Percentiles rank a stretch among this genome's conserved stretches.
phyloP scores from a whole-genome alignment of 2,113 vertebrate species.

The Mohoua ochrocephala region DNA sequence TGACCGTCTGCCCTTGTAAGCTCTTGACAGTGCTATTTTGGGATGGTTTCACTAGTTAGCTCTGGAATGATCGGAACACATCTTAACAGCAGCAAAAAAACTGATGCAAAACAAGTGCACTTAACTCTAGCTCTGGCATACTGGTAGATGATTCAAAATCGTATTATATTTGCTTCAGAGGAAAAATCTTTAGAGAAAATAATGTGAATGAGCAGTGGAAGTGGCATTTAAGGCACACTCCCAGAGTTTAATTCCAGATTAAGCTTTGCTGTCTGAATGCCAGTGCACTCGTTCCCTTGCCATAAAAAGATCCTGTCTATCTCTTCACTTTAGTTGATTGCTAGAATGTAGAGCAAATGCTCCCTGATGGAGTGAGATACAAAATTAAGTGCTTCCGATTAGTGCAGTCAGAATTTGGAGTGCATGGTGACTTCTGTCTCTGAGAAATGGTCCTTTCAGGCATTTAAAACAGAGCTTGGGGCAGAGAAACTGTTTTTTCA shows the following conservation, averaged over 20 bases:
- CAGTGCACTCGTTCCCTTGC: not conserved
- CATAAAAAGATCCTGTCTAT: constrained; percentile 5
- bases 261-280: constrained; percentile 21
- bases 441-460: not conserved
- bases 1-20: constrained; percentile 49
- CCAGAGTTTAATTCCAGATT: constrained; percentile 38
- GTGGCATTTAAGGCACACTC: not conserved
- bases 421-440: not conserved
- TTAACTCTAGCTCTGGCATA: not conserved
- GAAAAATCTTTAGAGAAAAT: not conserved
- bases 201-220: not conserved
- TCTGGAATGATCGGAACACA: constrained; percentile 30
- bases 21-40: constrained; percentile 50
- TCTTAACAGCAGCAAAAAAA: constrained; percentile 1
- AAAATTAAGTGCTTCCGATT: constrained; percentile 9
- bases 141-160: not conserved
- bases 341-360: constrained; percentile 4
- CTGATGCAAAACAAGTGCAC: not conserved
- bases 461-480: not conserved
- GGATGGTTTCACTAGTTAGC: constrained; percentile 37
- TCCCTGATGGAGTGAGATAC: not conserved
- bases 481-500: not conserved
- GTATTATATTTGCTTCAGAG: not conserved
- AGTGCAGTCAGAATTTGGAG: not conserved
- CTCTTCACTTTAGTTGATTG: constrained; percentile 23